Base-by-base conservation (phyloP, 2,888 invertebrate genomes). In the Lepidocyrtoides sp. region DNA sequence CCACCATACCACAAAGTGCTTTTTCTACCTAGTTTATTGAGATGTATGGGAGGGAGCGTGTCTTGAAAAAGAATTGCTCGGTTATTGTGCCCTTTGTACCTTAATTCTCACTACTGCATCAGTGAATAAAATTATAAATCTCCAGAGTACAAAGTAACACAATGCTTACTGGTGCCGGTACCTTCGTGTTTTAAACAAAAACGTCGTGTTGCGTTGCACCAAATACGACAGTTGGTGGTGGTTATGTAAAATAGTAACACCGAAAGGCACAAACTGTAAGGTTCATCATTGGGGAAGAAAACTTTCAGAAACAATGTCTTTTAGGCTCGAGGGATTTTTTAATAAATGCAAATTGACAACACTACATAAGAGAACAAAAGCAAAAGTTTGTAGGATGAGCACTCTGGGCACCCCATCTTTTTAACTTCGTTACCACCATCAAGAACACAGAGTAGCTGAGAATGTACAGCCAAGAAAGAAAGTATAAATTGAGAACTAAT, bases 301-400 rank as follows among this genome's bases (percentile, higher is more conserved):
- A 75, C n/a, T 75, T 75, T 17, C 7, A 44, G 26, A 51, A 23
- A 75, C 72, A 41, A 20, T 44, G 41, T 75, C 51, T 75, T 72
- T 36, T 44, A 51, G 14, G 51, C 75, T 75, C 51, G 5, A 26
- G 75, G 51, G 75, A 75, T 14, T 29, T 75, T 69, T 72, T 75
- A 75, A 75, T 51, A 75, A 75, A 51, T 48, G 75, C 51, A 75
- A 75, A 75, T 75, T 75, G 75, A 75, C 75, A 75, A 48, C 75
- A 75, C 36, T 44, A 20, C 41, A 36, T 29, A 75, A 26, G 20
- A 20, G 32, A 2, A 20, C 44, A 72, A 51, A 75, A n/a, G 29
- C n/a, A 75, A 29, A 75, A 75, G 12, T 32, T 5, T 44, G 12
- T 5, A 4, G 23, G 26, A 75, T 1, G 26, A 60, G 26, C 60